A percentile compares a stretch with the other conserved stretches of the same genome.
phyloP scores from a whole-genome alignment of 1,140 invertebrate species.

The Agraylea sexmaculata region DNA sequence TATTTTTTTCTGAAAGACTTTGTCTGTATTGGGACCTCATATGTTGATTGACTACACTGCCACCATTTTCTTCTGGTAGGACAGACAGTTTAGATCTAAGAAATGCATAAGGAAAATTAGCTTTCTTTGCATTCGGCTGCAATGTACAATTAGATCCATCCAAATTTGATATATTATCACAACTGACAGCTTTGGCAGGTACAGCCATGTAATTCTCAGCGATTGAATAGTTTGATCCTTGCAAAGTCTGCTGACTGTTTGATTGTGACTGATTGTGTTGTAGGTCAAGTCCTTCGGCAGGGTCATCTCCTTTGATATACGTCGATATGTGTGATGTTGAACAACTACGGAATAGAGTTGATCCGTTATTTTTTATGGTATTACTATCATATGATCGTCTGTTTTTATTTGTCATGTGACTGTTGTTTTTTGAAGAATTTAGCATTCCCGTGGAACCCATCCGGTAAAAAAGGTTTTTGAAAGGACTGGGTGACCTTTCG shows the following conservation, averaged over 20 bases:
- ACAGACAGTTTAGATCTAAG: slow-evolving; percentile 61
- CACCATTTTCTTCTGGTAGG: slow-evolving; percentile 55
- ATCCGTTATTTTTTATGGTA: slow-evolving; percentile 38
- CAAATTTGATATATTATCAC: slow-evolving; percentile 47
- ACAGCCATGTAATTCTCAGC: slow-evolving; percentile 35
- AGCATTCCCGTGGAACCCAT: slow-evolving; percentile 67
- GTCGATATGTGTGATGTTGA: slow-evolving; percentile 63
- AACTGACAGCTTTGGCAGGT: slow-evolving; percentile 48
- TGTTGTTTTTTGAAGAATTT: slow-evolving; percentile 44
- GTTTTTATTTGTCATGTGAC: slow-evolving; percentile 33
- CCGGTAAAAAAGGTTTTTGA: slow-evolving; percentile 60
- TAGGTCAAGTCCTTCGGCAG: slow-evolving; percentile 61
- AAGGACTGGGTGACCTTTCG: slow-evolving; percentile 48
- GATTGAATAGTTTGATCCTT: slow-evolving; percentile 25
- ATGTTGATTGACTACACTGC: slow-evolving; percentile 42
- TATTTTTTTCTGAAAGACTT: slow-evolving; percentile 38
- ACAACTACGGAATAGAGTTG: slow-evolving; percentile 56
- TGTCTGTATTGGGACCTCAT: slow-evolving; percentile 31
- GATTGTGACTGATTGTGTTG: slow-evolving; percentile 36
- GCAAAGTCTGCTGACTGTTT: slow-evolving; percentile 24
- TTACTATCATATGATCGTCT: slow-evolving; percentile 35
- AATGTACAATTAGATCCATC: slow-evolving; percentile 27
- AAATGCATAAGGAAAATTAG: slow-evolving; percentile 67
- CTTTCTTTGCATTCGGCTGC: slow-evolving; percentile 40
- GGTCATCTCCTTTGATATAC: slow-evolving; percentile 68